Conservation (phyloP, 2,113 vertebrate genomes). For the Oncorhynchus nerka region DNA sequence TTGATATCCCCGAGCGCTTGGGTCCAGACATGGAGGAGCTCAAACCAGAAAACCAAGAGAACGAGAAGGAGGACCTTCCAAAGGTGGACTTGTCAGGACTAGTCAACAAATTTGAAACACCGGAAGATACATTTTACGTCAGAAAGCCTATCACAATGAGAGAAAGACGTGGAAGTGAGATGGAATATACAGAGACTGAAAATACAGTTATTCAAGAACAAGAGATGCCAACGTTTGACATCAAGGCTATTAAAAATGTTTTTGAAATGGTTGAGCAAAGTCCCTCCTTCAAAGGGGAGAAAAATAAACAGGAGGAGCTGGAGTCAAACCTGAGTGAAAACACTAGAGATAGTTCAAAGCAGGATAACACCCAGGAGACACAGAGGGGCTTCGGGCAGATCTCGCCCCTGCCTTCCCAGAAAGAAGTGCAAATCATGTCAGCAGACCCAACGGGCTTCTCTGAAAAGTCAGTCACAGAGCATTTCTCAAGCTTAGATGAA, state of each 20-base stretch:
- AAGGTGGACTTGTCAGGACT: constrained; percentile 55
- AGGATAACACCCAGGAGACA: constrained; percentile 55
- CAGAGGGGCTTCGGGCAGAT: constrained; percentile 54
- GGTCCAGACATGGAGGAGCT: constrained; percentile 65
- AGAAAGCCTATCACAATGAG: constrained; percentile 53
- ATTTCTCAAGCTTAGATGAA: constrained; percentile 71
- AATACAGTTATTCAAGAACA: constrained; percentile 63
- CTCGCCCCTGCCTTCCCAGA: constrained; percentile 53
- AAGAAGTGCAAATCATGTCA: constrained; percentile 50
- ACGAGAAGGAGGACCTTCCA: constrained; percentile 64
- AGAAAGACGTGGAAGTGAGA: constrained; percentile 55
- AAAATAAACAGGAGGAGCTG: constrained; percentile 62
- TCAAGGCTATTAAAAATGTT: constrained; percentile 74
- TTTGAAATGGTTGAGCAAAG: constrained; percentile 77
- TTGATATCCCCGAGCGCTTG: constrained; percentile 57
- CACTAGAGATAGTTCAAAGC: constrained; percentile 64
- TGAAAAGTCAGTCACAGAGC: constrained; percentile 70
- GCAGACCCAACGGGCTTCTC: constrained; percentile 59
- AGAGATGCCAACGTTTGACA: constrained; percentile 70
- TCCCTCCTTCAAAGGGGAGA: constrained; percentile 61
- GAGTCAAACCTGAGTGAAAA: constrained; percentile 64
- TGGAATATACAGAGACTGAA: constrained; percentile 55
- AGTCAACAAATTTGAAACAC: constrained; percentile 70
- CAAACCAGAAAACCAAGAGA: constrained; percentile 44
- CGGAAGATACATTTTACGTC: constrained; percentile 57